phyloP scores from a whole-genome alignment of 2,797 vertebrate species.

The Xerus rutilus region DNA sequence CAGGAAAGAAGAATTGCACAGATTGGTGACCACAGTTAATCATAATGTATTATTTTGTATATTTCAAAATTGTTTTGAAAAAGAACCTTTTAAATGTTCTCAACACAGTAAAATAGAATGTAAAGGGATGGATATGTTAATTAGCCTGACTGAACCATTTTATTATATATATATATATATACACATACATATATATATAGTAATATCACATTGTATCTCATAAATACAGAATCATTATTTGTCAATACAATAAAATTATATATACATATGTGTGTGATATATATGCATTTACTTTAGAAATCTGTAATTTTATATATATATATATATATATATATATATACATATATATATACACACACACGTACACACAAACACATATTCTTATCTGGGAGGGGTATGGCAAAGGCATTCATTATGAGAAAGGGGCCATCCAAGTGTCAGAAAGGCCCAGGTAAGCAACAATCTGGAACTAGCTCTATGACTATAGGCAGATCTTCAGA shows the following conservation, averaged over 20 bases:
- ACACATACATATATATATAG: too few relatives aligned
- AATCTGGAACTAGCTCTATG: neutral
- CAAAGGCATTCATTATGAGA: neutral
- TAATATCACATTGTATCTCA: neutral
- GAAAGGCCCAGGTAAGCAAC: neutral
- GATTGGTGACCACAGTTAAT: neutral
- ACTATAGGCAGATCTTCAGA: neutral
- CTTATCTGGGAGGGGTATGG: too few relatives aligned
- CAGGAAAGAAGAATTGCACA: neutral
- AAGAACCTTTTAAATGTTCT: neutral
- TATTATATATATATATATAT: neutral
- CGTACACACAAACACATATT: neutral
- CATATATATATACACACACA: neutral
- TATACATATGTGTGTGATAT: too few relatives aligned
- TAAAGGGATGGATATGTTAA: neutral
- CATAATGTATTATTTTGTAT: neutral
- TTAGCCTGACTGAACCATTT: neutral
- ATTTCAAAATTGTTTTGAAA: neutral
- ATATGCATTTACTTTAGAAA: too few relatives aligned
- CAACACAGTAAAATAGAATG: neutral
- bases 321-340: too few relatives aligned
- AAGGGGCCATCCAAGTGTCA: neutral
- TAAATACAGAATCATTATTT: neutral
- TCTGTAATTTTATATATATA: too few relatives aligned
- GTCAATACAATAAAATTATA: too few relatives aligned